Evolutionary conservation across 1,140 invertebrate species (phyloP), one percentile per base, ranked within the genome.

Genomic region (Oncopodura yosiiana): DNA sequence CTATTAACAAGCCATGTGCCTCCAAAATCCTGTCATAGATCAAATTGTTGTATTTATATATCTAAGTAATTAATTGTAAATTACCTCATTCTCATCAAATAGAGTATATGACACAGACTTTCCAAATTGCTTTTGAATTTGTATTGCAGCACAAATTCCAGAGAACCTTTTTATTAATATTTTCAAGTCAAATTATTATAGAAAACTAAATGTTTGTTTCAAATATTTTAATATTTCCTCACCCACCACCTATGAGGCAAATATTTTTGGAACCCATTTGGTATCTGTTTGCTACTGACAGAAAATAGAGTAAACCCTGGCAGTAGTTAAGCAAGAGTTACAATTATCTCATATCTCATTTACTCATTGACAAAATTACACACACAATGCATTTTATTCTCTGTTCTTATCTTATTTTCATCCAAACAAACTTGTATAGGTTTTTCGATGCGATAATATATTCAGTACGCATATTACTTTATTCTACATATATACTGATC

Each of bases 1-100:
- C 46, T 55, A 29, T 62, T 58, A 1, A 30, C 29, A 3, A 51
- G 27, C 60, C 60, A 62, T n/a, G 50, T 50, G 0, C 60, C 60
- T 18, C 60, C 60, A 8, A 62, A 46, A 24, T 58, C 56, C 2
- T 19, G n/a, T n/a, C n/a, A n/a, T n/a, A n/a, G n/a, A n/a, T n/a
- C n/a, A n/a, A n/a, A n/a, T n/a, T n/a, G n/a, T n/a, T n/a, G n/a
- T n/a, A n/a, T n/a, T n/a, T n/a, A n/a, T n/a, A n/a, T 4, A 30
- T 58, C 48, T 12, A 29, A 23, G 2, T 62, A 56, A 39, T 45
- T 58, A 1, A 58, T 29, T 21, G 56, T 58, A 44, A 57, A 50
- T 14, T 19, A 27, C 3, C 43, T 34, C 4, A 58, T 26, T n/a
- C 43, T n/a, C n/a, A n/a, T n/a, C n/a, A n/a, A n/a, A n/a, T n/a